Percentiles rank a stretch among this genome's conserved stretches.
Conservation (phyloP, 2,797 vertebrate genomes). For the Catharus ustulatus region DNA sequence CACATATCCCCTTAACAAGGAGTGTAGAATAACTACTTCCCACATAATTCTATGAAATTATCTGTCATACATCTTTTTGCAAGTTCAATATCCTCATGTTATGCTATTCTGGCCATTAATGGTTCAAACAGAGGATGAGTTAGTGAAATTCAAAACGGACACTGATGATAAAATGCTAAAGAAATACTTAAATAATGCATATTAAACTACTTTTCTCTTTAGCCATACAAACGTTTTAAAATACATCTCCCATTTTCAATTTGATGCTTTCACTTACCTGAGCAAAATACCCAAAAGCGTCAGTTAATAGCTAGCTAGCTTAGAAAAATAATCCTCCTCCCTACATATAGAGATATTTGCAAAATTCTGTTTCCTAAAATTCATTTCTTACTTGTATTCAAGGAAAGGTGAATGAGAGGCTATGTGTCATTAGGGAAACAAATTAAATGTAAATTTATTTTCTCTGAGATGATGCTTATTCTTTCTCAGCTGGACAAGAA, state of each 20-base stretch:
- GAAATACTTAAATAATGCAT: not conserved
- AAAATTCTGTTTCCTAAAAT: constrained; percentile 6
- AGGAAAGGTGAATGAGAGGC: not conserved
- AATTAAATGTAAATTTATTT: constrained; percentile 10
- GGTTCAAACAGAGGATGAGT: not conserved
- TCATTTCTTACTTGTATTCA: not conserved
- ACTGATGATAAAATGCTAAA: not conserved
- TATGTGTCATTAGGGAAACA: not conserved
- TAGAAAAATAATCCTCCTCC: not conserved
- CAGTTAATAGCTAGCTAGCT: not conserved
- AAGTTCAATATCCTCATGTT: not conserved
- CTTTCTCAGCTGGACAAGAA: not conserved
- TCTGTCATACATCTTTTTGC: not conserved
- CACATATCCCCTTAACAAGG: not conserved
- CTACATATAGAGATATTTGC: not conserved
- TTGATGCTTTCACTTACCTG: not conserved
- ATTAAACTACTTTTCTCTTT: not conserved
- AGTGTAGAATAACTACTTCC: not conserved
- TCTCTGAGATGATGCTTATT: not conserved
- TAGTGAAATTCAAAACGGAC: not conserved
- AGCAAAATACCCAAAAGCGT: not conserved
- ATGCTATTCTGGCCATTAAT: not conserved
- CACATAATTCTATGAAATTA: not conserved
- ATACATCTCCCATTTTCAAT: not conserved
- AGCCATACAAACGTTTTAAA: not conserved